Conservation (phyloP, 2,888 invertebrate species). For the Galerucella calmariensis region DNA sequence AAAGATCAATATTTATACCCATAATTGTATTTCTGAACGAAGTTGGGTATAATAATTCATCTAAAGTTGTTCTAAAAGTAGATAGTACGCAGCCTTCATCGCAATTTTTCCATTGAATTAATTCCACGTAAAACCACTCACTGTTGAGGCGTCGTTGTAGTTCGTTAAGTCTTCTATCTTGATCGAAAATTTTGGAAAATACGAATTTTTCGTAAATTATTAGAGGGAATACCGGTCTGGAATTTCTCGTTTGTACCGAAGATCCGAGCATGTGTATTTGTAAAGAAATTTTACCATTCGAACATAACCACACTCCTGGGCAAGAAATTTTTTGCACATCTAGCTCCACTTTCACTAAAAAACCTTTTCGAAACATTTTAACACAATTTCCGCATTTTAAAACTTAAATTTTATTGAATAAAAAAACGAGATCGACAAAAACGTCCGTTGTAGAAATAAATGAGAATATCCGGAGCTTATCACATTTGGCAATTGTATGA, state of each 20-base stretch:
- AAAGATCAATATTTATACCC: conserved; percentile 72
- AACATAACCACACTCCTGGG: conserved; percentile 88
- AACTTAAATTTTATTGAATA: not conserved
- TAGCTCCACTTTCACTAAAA: conserved; percentile 71
- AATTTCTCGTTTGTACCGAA: conserved; percentile 74
- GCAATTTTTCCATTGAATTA: conserved; percentile 72
- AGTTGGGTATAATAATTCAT: conserved; percentile 74
- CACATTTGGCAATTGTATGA: conserved; percentile 12
- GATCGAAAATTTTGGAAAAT: conserved; percentile 72
- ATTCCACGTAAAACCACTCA: conserved; percentile 73
- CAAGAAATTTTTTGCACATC: conserved; percentile 74
- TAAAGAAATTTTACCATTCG: conserved; percentile 80
- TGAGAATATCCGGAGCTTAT: not conserved
- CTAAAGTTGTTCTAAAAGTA: conserved; percentile 73
- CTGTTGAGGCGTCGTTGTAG: conserved; percentile 66
- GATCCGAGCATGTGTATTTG: conserved; percentile 77
- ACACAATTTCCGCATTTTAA: conserved; percentile 6
- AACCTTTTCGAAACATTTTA: conserved; percentile 65
- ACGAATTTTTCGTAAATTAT: conserved; percentile 77
- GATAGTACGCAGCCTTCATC: conserved; percentile 69
- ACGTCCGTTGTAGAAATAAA: not conserved
- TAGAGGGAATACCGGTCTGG: conserved; percentile 78
- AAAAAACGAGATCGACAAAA: conserved; percentile 2
- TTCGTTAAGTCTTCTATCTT: conserved; percentile 64
- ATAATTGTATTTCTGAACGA: conserved; percentile 69